Evolutionary conservation across 2,888 invertebrate genomes (phyloP).

Genomic region (Abscondita cerata): DNA sequence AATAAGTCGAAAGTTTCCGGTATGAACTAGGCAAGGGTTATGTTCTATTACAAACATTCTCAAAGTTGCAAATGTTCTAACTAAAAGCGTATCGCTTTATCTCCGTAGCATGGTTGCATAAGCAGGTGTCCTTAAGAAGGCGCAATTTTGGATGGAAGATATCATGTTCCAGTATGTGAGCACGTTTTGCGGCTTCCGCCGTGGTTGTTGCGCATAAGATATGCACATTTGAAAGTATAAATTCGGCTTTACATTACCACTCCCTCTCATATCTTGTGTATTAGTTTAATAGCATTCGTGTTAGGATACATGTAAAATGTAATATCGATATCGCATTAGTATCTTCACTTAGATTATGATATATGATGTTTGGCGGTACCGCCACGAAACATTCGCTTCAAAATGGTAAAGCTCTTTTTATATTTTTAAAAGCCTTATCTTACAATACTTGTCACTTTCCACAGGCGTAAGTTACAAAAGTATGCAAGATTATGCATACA

Average conservation of each 20-base stretch:
- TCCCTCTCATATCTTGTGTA: slow-evolving; percentile 31
- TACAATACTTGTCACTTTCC: neutral
- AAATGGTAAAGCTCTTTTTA: too few species aligned
- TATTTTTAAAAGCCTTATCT: neutral
- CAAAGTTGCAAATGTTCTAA: slow-evolving; percentile 25
- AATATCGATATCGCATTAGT: slow-evolving; percentile 45
- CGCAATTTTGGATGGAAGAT: slow-evolving; percentile 41
- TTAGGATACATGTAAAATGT: slow-evolving; percentile 39
- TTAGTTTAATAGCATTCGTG: slow-evolving; percentile 40
- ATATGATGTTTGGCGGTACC: too few species aligned
- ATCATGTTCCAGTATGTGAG: slow-evolving; percentile 47
- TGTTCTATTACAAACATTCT: slow-evolving; percentile 22
- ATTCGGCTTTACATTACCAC: slow-evolving; percentile 42
- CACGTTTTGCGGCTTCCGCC: slow-evolving; percentile 49
- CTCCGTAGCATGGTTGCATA: slow-evolving; percentile 31
- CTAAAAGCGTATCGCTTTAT: slow-evolving; percentile 34
- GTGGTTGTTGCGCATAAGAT: slow-evolving; percentile 49
- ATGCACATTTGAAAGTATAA: slow-evolving; percentile 53
- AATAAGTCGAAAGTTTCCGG: slow-evolving; percentile 20
- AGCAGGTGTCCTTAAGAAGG: slow-evolving; percentile 38
- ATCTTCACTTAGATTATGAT: slow-evolving; percentile 26
- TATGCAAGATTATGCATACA: too few species aligned
- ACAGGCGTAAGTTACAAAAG: too few species aligned
- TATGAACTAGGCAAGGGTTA: slow-evolving; percentile 25
- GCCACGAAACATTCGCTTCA: too few species aligned